Percentiles rank a stretch among this genome's conserved stretches.
These are phyloP conservation scores for Octonoba sinensis DNA, from an alignment of 2,888 invertebrate genomes.

Conservation along the genomic window DNA sequence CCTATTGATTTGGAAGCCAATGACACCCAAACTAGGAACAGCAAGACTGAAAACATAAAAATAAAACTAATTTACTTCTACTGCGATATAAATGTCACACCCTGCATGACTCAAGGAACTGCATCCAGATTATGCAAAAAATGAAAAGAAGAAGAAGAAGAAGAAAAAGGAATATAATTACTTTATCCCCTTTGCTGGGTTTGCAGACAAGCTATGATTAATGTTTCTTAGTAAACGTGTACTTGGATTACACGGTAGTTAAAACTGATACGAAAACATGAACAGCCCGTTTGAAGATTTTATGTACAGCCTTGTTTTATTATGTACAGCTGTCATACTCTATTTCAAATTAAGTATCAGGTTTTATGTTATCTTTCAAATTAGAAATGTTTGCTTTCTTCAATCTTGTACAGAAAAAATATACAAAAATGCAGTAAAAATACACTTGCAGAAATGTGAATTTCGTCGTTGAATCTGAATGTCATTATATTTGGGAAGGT, in stretches of 20 bases:
- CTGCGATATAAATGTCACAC: background rate
- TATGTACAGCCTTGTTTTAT: slow-evolving; percentile 46
- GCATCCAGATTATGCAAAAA: slow-evolving; percentile 10
- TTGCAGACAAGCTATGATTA: slow-evolving; percentile 58
- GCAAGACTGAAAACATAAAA: no score
- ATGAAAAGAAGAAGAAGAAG: background rate
- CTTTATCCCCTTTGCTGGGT: background rate
- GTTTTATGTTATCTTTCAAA: no score
- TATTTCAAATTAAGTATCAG: no score
- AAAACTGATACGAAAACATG: slow-evolving; percentile 34
- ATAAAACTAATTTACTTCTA: no score
- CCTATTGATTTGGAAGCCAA: no score
- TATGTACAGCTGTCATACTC: slow-evolving; percentile 28
- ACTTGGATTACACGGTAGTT: slow-evolving; percentile 40
- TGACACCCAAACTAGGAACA: no score
- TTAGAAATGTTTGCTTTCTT: no score
- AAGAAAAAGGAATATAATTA: slow-evolving; percentile 10
- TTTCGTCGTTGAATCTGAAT: no score
- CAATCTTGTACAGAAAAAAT: no score
- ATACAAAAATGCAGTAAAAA: no score
- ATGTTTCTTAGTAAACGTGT: slow-evolving; percentile 39
- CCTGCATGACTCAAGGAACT: slow-evolving; percentile 25
- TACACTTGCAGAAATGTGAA: no score
- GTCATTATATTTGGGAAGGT: no score
- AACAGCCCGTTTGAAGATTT: slow-evolving; percentile 39